Evolutionary conservation across 1,140 invertebrate genomes (phyloP).

Genomic region (Apis laboriosa): DNA sequence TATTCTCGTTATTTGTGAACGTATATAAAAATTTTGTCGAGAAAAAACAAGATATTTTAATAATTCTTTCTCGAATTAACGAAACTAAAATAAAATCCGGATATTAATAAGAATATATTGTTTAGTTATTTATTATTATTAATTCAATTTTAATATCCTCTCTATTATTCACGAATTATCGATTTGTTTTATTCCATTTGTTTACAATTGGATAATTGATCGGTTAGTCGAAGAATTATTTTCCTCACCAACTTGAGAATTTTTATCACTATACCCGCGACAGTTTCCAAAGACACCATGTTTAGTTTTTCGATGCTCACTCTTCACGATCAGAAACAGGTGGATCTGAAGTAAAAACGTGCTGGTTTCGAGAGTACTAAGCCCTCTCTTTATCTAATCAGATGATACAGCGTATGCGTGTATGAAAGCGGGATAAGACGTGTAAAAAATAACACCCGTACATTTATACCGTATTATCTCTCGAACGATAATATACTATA

Average conservation of each 20-base stretch:
- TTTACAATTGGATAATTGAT: neutral
- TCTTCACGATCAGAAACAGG: slow-evolving; percentile 29
- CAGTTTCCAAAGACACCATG: slow-evolving; percentile 89
- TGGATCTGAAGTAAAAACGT: slow-evolving; percentile 54
- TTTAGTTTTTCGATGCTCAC: slow-evolving; percentile 67
- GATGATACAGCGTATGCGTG: slow-evolving; percentile 62
- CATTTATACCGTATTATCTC: slow-evolving; percentile 43
- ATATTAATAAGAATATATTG: neutral
- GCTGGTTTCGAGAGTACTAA: slow-evolving; percentile 65
- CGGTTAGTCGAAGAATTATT: neutral
- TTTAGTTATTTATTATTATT: too few species aligned
- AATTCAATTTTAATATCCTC: neutral
- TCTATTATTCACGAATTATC: neutral
- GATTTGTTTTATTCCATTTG: neutral
- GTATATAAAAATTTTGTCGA: too few species aligned
- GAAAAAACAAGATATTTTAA: too few species aligned
- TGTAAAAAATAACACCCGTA: slow-evolving; percentile 30
- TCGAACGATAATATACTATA: slow-evolving; percentile 35
- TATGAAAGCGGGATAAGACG: slow-evolving; percentile 60
- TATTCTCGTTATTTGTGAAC: too few species aligned
- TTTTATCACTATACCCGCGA: slow-evolving; percentile 89
- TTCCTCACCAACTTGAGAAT: slow-evolving; percentile 88
- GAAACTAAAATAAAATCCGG: neutral
- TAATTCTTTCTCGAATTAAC: too few species aligned
- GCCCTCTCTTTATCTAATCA: slow-evolving; percentile 80